Conservation (phyloP, 2,797 vertebrate genomes). For the Sparidentex hasta region DNA sequence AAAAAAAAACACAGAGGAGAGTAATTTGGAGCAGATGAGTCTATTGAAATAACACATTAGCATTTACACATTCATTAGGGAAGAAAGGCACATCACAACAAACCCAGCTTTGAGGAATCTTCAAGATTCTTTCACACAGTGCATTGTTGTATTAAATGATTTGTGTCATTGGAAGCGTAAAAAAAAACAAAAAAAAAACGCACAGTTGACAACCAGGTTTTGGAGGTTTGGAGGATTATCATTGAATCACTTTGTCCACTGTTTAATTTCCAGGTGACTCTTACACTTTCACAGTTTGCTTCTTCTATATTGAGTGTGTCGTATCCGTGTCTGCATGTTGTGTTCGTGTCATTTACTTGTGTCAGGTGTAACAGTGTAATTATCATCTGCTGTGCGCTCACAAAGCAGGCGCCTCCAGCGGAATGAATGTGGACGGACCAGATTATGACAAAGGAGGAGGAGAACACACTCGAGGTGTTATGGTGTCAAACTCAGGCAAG, state of each 20-base stretch:
- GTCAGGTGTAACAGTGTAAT: conserved; percentile 44
- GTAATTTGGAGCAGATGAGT: conserved; percentile 15
- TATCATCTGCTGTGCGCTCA: conserved; percentile 43
- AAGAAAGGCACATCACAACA: conserved; percentile 12
- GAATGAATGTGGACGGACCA: conserved; percentile 32
- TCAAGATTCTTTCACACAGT: neutral
- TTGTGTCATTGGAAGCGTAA: neutral
- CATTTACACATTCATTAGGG: conserved; percentile 20
- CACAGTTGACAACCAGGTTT: neutral
- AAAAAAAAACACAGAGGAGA: conserved; percentile 8
- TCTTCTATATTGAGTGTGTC: conserved; percentile 44
- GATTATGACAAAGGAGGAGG: conserved; percentile 21
- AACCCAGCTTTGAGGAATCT: neutral
- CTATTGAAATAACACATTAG: conserved; percentile 35
- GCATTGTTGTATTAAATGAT: neutral
- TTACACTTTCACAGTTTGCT: conserved; percentile 19
- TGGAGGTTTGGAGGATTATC: conserved; percentile 8
- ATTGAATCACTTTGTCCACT: conserved; percentile 30
- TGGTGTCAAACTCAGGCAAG: neutral
- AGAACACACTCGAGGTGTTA: neutral
- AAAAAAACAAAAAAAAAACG: conserved; percentile 14
- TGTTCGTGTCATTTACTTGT: conserved; percentile 16
- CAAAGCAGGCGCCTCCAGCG: conserved; percentile 25
- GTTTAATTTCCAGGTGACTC: conserved; percentile 36
- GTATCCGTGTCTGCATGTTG: neutral